These are phyloP conservation scores for Torymus aiolomorphi DNA, from an alignment of 2,888 invertebrate genomes.

Conservation along the genomic window DNA sequence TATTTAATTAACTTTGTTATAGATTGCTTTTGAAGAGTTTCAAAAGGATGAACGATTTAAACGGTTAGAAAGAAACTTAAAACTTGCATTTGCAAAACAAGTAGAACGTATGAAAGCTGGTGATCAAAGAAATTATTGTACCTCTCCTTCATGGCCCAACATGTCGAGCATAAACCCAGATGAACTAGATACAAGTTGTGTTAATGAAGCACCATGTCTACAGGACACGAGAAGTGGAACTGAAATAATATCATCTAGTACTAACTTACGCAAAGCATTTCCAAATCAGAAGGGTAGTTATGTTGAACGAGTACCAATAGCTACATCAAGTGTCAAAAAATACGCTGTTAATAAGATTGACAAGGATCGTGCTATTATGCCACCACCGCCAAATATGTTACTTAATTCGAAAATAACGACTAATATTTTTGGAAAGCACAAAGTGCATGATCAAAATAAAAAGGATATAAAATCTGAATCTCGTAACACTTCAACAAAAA, in stretches of 20 bases:
- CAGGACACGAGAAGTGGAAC: constrained; percentile 61
- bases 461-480: neutral
- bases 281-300: constrained; percentile 36
- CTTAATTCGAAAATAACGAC: constrained; percentile 24
- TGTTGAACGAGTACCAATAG: constrained; percentile 36
- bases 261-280: constrained; percentile 64
- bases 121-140: neutral
- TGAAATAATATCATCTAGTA: constrained; percentile 67
- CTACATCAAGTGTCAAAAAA: constrained; percentile 65
- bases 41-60: constrained; percentile 65
- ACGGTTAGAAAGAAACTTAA: constrained; percentile 63
- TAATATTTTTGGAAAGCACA: constrained; percentile 6
- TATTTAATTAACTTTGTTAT: neutral
- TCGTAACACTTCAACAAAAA: neutral
- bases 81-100: constrained; percentile 55
- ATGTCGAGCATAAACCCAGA: constrained; percentile 65
- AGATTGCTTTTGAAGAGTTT: constrained; percentile 64
- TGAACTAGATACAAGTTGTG: constrained; percentile 58
- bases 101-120: constrained; percentile 14
- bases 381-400: constrained; percentile 61
- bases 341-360: constrained; percentile 44
- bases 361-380: constrained; percentile 63
- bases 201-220: constrained; percentile 24
- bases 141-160: constrained; percentile 58
- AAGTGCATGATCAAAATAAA: neutral